Evolutionary conservation across 1,140 invertebrate genomes (phyloP).

Genomic region (Drosophila carrolli): DNA sequence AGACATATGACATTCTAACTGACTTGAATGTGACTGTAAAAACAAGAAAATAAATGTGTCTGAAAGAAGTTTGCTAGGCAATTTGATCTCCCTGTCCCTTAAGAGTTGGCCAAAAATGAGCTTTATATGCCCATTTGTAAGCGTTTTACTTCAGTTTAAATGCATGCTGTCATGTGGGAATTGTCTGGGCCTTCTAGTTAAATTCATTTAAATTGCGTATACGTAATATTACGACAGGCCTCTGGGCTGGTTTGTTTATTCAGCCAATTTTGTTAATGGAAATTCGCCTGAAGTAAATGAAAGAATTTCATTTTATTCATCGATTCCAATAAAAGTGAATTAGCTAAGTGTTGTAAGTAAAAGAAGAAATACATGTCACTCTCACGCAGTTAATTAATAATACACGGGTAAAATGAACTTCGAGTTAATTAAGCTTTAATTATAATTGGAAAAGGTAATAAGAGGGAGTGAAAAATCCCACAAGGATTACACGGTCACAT

Average conservation of each 20-base stretch:
- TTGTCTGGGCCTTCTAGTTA: constrained; percentile 44
- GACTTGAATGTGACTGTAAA: constrained; percentile 13
- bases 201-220: constrained; percentile 58
- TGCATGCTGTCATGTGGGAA: constrained; percentile 61
- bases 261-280: constrained; percentile 49
- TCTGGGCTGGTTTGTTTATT: constrained; percentile 30
- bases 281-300: constrained; percentile 20
- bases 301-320: constrained; percentile 32
- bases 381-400: constrained; percentile 49
- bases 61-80: constrained; percentile 10
- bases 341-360: not conserved
- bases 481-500: constrained; percentile 4
- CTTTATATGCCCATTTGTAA: constrained; percentile 58
- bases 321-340: constrained; percentile 15
- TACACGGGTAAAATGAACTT: constrained; percentile 25
- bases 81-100: constrained; percentile 7
- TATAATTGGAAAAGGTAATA: constrained; percentile 31
- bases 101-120: constrained; percentile 32
- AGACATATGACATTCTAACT: constrained; percentile 13
- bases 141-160: constrained; percentile 44
- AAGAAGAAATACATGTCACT: constrained; percentile 14
- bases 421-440: constrained; percentile 62
- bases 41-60: constrained; percentile 3
- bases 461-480: constrained; percentile 3
- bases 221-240: constrained; percentile 26